Conservation (phyloP, 2,888 invertebrate genomes). For the Linnaemya vulpina region DNA sequence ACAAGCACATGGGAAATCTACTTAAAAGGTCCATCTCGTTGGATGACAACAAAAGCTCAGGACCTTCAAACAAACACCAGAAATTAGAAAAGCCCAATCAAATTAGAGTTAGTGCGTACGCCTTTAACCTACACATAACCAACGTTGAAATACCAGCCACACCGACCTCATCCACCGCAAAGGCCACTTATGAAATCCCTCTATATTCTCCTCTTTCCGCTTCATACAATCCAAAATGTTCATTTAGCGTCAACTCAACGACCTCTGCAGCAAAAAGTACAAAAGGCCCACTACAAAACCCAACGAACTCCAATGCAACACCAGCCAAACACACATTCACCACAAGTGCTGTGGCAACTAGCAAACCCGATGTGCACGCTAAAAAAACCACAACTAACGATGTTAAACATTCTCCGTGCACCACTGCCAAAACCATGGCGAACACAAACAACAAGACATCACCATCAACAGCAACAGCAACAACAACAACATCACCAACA, state of each 20-base stretch:
- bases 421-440: conserved; percentile 69
- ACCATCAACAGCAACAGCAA: conserved; percentile 15
- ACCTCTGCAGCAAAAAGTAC: conserved; percentile 41
- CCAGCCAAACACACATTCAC: conserved; percentile 56
- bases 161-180: conserved; percentile 62
- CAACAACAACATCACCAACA: conserved; percentile 43
- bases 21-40: conserved; percentile 80
- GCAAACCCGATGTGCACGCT: conserved; percentile 30
- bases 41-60: conserved; percentile 76
- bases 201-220: conserved; percentile 76
- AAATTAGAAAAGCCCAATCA: conserved; percentile 75
- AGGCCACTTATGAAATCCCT: conserved; percentile 74
- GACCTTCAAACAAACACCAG: conserved; percentile 73
- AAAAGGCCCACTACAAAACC: conserved; percentile 76
- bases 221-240: conserved; percentile 74
- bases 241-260: conserved; percentile 60
- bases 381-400: conserved; percentile 52
- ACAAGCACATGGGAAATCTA: conserved; percentile 76
- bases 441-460: conserved; percentile 44
- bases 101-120: conserved; percentile 68
- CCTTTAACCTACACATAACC: conserved; percentile 61
- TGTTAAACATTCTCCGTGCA: conserved; percentile 46
- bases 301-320: conserved; percentile 78
- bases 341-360: conserved; percentile 71
- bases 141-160: conserved; percentile 68